Evolutionary conservation across 2,888 invertebrate genomes (phyloP).

Genomic region (Tenthredo livida): DNA sequence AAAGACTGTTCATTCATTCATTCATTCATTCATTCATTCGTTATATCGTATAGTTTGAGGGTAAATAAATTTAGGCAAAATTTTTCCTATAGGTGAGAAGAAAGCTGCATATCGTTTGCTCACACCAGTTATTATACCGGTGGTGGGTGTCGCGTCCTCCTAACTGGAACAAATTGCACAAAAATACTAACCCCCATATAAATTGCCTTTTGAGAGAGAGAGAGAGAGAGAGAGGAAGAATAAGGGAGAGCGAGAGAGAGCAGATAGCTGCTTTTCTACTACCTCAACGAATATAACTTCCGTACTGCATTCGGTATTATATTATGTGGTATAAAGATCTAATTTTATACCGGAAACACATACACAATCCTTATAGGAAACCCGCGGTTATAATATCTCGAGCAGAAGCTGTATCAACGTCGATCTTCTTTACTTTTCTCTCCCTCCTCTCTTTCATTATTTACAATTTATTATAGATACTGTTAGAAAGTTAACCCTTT

Average conservation of each 20-base stretch:
- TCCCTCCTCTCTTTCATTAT: too few species aligned
- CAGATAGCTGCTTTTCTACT: not conserved
- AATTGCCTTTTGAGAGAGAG: constrained; percentile 59
- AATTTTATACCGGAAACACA: constrained; percentile 66
- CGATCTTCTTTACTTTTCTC: not conserved
- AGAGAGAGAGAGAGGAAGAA: not conserved
- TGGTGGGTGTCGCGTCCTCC: constrained; percentile 61
- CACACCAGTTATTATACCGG: not conserved
- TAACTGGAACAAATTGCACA: constrained; percentile 71
- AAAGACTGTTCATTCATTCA: not conserved
- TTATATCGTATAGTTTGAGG: not conserved
- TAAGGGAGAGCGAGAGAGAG: not conserved
- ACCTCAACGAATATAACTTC: not conserved
- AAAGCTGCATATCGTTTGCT: not conserved
- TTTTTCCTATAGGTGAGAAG: constrained; percentile 63
- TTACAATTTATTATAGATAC: not conserved
- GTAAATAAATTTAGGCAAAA: constrained; percentile 70
- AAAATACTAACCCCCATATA: constrained; percentile 68
- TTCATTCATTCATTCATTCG: not conserved
- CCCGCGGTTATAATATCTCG: not conserved
- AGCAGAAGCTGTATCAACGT: too few species aligned
- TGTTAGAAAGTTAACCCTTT: not conserved
- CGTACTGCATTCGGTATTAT: not conserved
- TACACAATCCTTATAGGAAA: not conserved
- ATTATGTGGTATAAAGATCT: constrained; percentile 61